phyloP scores from a whole-genome alignment of 2,888 invertebrate genomes.

The Eristalis pertinax region DNA sequence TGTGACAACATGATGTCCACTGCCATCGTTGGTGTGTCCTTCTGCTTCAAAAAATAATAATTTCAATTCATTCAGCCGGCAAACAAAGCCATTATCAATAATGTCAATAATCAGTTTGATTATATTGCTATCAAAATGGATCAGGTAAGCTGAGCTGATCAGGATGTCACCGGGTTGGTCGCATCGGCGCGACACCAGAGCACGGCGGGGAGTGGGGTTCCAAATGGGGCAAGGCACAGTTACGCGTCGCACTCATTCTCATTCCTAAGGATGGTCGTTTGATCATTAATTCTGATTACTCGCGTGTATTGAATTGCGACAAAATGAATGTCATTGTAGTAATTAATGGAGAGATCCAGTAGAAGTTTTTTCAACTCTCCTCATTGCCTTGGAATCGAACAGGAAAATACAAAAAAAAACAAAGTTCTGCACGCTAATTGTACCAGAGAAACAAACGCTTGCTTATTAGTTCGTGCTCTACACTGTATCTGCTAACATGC shows the following conservation, averaged over 20 bases:
- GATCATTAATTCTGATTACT: constrained; percentile 71
- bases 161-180: constrained; percentile 53
- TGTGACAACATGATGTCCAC: constrained; percentile 67
- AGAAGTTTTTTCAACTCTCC: not conserved
- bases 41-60: constrained; percentile 70
- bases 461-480: not conserved
- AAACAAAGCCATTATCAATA: constrained; percentile 72
- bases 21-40: constrained; percentile 62
- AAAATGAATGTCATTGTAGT: constrained; percentile 44
- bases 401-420: not conserved
- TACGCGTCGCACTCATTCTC: constrained; percentile 27
- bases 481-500: not conserved
- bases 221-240: not conserved
- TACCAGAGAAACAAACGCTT: not conserved
- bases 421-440: not conserved
- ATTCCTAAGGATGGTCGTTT: constrained; percentile 40
- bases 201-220: not conserved
- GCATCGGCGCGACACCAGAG: not conserved
- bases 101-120: constrained; percentile 71
- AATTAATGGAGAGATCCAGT: constrained; percentile 24
- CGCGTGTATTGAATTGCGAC: constrained; percentile 67
- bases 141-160: constrained; percentile 70
- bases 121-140: constrained; percentile 67
- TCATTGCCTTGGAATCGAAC: not conserved
- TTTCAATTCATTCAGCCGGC: constrained; percentile 68